Conservation (phyloP, 2,888 invertebrate species). For the Omphaloscelis lunosa region DNA sequence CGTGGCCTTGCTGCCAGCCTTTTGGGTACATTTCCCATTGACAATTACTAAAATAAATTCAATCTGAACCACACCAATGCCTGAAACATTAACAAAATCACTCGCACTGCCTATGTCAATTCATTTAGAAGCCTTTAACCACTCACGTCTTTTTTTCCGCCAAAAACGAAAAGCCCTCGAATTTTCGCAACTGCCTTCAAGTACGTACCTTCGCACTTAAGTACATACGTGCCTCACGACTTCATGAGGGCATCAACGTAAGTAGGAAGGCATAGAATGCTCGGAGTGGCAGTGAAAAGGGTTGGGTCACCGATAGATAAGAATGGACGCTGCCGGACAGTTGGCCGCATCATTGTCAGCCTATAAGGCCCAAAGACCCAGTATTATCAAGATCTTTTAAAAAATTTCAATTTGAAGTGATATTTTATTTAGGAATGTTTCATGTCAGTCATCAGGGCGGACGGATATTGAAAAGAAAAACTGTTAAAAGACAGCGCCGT, state of each 20-base stretch:
- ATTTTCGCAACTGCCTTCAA: conserved; percentile 42
- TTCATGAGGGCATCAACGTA: conserved; percentile 72
- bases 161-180: conserved; percentile 13
- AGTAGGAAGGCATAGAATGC: conserved; percentile 72
- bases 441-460: conserved; percentile 44
- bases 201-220: conserved; percentile 35
- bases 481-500: conserved; percentile 35
- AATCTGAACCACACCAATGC: neutral
- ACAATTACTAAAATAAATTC: neutral
- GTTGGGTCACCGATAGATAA: conserved; percentile 87
- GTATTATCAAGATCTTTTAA: conserved; percentile 82
- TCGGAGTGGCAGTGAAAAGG: conserved; percentile 85
- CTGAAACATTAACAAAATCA: neutral
- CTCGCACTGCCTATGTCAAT: neutral
- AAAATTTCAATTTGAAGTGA: conserved; percentile 84
- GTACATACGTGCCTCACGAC: conserved; percentile 63
- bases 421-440: conserved; percentile 66
- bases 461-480: conserved; percentile 56
- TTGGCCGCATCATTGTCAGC: conserved; percentile 85
- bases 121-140: conserved; percentile 8
- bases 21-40: too few species aligned
- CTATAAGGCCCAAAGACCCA: conserved; percentile 82
- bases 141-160: neutral
- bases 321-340: conserved; percentile 74
- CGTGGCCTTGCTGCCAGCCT: too few species aligned